Conservation (phyloP, 2,888 invertebrate genomes). For the Drosophila suboccidentalis region DNA sequence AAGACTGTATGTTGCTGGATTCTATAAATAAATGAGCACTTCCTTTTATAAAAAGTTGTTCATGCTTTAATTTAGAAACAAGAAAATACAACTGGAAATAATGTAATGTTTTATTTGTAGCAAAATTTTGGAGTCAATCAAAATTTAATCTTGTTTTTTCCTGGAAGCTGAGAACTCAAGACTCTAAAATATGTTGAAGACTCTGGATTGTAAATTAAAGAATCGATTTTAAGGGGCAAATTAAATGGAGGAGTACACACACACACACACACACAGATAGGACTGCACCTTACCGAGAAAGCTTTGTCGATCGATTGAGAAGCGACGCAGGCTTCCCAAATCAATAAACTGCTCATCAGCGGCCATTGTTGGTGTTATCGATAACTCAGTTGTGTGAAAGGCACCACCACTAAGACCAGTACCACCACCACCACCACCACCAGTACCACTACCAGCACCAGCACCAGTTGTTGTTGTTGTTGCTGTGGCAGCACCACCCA, state of each 20-base stretch:
- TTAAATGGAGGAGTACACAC: not conserved
- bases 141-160: no score
- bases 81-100: no score
- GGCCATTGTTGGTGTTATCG: constrained; percentile 83
- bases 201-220: no score
- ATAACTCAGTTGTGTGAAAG: constrained; percentile 84
- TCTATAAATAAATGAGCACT: no score
- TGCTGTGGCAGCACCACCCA: constrained; percentile 48
- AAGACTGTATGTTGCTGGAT: no score
- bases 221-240: not conserved
- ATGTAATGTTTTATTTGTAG: no score
- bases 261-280: constrained; percentile 3
- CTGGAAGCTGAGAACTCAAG: no score
- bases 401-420: constrained; percentile 53
- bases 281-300: constrained; percentile 83
- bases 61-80: no score
- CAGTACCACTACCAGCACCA: constrained; percentile 31
- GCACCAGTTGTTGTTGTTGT: not conserved
- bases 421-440: constrained; percentile 27
- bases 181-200: no score
- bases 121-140: no score
- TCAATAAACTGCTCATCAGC: constrained; percentile 84
- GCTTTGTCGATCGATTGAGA: constrained; percentile 85
- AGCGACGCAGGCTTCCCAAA: constrained; percentile 84
- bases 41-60: no score